Conservation (phyloP, 2,113 vertebrate genomes). For the Caracal caracal region DNA sequence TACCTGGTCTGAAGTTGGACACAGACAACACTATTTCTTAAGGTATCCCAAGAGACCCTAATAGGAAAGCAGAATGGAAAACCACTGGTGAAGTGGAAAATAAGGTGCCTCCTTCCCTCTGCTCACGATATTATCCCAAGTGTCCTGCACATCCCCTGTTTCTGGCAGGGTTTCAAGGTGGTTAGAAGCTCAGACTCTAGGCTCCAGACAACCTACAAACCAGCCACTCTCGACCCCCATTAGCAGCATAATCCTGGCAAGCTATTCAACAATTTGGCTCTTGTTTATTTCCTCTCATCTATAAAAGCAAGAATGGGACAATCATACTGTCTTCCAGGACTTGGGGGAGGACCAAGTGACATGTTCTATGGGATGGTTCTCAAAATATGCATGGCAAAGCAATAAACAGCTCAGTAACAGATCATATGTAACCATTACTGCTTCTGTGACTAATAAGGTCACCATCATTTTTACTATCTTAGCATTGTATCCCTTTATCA, state of each 20-base stretch:
- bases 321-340: not conserved
- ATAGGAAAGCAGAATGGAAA: not conserved
- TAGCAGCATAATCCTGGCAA: not conserved
- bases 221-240: not conserved
- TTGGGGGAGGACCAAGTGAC: not conserved
- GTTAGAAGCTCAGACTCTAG: not conserved
- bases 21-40: not conserved
- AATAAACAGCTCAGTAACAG: not conserved
- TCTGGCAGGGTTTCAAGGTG: not conserved
- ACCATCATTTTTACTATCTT: not conserved
- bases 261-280: not conserved
- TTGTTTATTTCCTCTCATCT: not conserved
- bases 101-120: not conserved
- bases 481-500: not conserved
- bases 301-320: not conserved
- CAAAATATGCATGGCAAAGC: not conserved
- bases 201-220: not conserved
- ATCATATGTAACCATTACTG: not conserved
- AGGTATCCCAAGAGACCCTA: not conserved
- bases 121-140: not conserved
- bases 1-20: not conserved
- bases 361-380: not conserved
- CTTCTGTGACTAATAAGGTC: not conserved
- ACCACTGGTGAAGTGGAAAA: rapidly evolving
- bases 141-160: not conserved